Evolutionary conservation across 2,797 vertebrate genomes (phyloP).

Genomic region (Siniperca scherzeri): DNA sequence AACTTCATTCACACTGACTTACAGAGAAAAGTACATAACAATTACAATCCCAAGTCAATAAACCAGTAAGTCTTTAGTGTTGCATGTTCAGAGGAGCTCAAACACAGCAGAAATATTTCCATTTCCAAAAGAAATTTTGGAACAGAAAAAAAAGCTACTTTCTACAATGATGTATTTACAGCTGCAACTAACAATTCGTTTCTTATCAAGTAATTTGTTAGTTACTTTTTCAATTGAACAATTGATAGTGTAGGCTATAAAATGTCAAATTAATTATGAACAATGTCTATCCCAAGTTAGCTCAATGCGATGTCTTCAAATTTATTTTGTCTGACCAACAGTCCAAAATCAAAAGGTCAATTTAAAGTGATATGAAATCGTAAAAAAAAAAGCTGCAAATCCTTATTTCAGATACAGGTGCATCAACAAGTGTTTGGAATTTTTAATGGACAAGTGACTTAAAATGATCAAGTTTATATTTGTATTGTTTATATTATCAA

Average conservation of each 20-base stretch:
- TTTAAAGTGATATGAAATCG: neutral
- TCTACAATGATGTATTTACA: neutral
- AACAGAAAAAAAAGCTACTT: neutral
- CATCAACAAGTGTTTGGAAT: neutral
- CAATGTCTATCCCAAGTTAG: neutral
- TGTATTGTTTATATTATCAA: neutral
- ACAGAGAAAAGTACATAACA: neutral
- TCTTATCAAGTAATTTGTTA: neutral
- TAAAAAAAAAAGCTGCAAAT: neutral
- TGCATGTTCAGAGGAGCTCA: neutral
- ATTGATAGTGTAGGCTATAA: neutral
- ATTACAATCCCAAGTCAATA: conserved; percentile 12
- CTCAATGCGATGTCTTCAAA: neutral
- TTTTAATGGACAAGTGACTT: neutral
- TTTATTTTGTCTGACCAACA: neutral
- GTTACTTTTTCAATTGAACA: neutral
- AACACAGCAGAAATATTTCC: conserved; percentile 3
- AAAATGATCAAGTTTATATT: neutral
- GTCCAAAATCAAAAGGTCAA: neutral
- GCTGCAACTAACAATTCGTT: neutral
- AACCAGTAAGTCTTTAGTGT: neutral
- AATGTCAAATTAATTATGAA: neutral
- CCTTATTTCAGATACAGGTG: neutral
- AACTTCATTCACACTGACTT: neutral
- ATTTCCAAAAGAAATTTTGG: neutral